Evolutionary conservation across 2,888 invertebrate species (phyloP), one percentile per base, ranked within the genome.

Genomic region (Polyploca ridens): DNA sequence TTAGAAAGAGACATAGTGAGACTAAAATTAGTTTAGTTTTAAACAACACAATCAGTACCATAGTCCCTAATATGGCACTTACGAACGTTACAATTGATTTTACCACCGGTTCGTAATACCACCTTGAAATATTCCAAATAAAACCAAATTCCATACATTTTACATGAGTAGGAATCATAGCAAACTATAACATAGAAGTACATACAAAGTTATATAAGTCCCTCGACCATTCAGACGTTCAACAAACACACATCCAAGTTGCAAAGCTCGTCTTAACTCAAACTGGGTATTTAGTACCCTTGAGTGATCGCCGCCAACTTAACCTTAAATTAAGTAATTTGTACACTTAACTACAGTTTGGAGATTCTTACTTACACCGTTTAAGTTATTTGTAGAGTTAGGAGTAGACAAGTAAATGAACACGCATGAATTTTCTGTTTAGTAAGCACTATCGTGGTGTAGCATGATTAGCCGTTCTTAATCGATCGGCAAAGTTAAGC

Each of bases 321-420:
- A 90, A 90, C 93, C 92, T 91, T 86, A 89, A 93, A 93, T 93
- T 93, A 93, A 93, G 93, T 93, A 93, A 93, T 93, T 93, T 93
- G 93, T 92, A 90, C 90, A 92, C 92, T 92, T 93, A 93, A 93
- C 90, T 93, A 93, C 92, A 93, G 91, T 93, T 92, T 87, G 90
- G 89, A 89, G 91, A 91, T 91, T 90, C 90, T 91, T 90, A 89
- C 89, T 87, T 81, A 84, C 82, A 78, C 83, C 83, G 84, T 83
- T 89, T 84, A 79, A 89, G 87, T 86, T 87, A 73, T 44, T 62
- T 61, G 61, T 74, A 88, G 90, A 85, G 71, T 66, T 88, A 80
- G 11, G 13, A 57, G 33, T 78, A 88, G 87, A 87, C 27, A 27
- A 27, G 27, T 16, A 16, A 16, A 16, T 49, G 5, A 13, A n/a